A percentile compares a stretch with the other conserved stretches of the same genome.
Evolutionary conservation across 2,113 vertebrate species (phyloP).

Genomic region (Otus sunia): DNA sequence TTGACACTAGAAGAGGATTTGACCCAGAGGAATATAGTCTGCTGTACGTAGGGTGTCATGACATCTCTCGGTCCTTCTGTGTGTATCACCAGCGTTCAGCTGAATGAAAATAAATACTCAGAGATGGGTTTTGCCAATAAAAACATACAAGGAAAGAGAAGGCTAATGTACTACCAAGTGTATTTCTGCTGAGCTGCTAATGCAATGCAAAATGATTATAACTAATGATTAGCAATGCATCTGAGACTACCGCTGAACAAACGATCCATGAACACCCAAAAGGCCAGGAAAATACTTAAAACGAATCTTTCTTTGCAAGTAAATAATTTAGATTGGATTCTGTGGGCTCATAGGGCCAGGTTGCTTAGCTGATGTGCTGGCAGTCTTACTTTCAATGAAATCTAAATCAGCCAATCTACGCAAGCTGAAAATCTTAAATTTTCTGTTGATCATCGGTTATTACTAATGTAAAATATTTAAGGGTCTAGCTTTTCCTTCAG

Average conservation of each 20-base stretch:
- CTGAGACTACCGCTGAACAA: background rate
- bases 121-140: background rate
- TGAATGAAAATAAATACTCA: slow-evolving; percentile 5
- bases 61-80: background rate
- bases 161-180: background rate
- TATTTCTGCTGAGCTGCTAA: background rate
- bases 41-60: background rate
- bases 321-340: background rate
- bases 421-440: background rate
- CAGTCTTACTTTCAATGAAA: background rate
- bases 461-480: background rate
- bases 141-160: background rate
- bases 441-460: background rate
- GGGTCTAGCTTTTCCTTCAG: background rate
- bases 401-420: background rate
- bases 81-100: background rate
- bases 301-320: background rate
- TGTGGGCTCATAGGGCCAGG: background rate
- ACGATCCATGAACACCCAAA: background rate
- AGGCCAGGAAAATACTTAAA: background rate
- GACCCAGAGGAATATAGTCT: background rate
- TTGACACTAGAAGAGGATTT: background rate
- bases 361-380: background rate
- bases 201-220: background rate
- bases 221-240: background rate